Base-by-base conservation (phyloP, 2,797 vertebrate species). In the Adelosebastes latens region DNA sequence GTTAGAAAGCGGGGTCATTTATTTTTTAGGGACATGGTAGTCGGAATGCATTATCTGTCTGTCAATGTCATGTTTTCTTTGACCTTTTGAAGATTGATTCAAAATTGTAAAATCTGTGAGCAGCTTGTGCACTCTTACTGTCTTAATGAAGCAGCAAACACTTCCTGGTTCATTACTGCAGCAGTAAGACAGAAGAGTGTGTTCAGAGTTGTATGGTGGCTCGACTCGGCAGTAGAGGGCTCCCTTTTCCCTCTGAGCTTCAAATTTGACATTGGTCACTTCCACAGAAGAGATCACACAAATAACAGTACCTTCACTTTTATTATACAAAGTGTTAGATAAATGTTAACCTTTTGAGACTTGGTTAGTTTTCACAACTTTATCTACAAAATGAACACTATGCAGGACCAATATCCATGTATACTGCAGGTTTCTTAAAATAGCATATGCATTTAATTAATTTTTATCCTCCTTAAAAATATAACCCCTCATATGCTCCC, bases 221-320 rank as follows among this genome's bases (percentile, higher is more conserved):
- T 52, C 56, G 2, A 69, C 68, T 79, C 75, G 81, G 88, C 92
- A 92, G 88, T 68, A 92, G 89, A 91, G 88, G 86, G 94, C 88
- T 89, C 92, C 74, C 88, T 88, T 92, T 86, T 85, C 82, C 89
- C 72, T 63, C 42, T 42, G 32, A 72, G 29, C 27, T 27, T 56
- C 32, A 31, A 63, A 87, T 60, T 78, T 77, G 25, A 61, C 79
- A 84, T 16, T 62, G 55, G 60, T 83, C 56, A 68, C n/a, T 60
- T 72, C 60, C 70, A 86, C 69, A 84, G 27, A 27, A 68, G 13
- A 68, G 34, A 77, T 75, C 79, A 70, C 52, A 53, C 62, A 72
- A 64, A 42, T 27, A 25, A 53, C 25, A 49, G 4, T 2, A 36
- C 36, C 20, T 34, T 55, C 8, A 46, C 20, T 55, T 62, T 49